These are phyloP conservation scores for Coregonus sp. DNA, from an alignment of 2,797 vertebrate species.

Conservation along the genomic window DNA sequence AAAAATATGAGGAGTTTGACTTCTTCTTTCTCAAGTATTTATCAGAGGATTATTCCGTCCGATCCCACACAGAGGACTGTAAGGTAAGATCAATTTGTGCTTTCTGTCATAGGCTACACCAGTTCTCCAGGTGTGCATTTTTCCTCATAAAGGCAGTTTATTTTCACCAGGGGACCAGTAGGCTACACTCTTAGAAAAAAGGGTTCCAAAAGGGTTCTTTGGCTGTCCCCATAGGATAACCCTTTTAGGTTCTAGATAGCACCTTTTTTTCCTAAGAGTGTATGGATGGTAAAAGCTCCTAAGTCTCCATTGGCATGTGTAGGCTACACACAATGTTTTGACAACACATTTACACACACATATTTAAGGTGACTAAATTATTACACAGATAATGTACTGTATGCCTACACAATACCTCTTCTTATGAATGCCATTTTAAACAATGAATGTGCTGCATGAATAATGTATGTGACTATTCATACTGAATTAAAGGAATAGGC, in stretches of 20 bases:
- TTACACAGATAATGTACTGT: background rate
- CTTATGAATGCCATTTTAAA: background rate
- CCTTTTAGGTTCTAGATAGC: too few species aligned
- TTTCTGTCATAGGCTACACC: background rate
- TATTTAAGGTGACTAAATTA: background rate
- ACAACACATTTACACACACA: too few species aligned
- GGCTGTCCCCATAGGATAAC: too few species aligned
- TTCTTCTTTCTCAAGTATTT: constrained; percentile 84
- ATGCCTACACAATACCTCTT: background rate
- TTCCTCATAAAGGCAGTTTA: background rate
- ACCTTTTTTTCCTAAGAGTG: too few species aligned
- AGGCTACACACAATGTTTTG: too few species aligned
- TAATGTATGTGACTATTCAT: background rate
- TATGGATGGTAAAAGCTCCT: background rate
- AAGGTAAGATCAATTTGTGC: constrained; percentile 70
- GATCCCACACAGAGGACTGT: constrained; percentile 80
- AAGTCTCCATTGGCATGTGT: background rate
- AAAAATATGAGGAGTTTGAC: constrained; percentile 88
- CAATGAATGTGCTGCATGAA: background rate
- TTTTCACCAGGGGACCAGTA: background rate
- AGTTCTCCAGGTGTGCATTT: background rate
- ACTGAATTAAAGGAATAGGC: background rate
- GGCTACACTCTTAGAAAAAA: too few species aligned
- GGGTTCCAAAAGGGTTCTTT: too few species aligned
- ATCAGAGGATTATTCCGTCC: constrained; percentile 83